phyloP scores from a whole-genome alignment of 2,113 vertebrate species.

The Melanotaenia duboulayi region DNA sequence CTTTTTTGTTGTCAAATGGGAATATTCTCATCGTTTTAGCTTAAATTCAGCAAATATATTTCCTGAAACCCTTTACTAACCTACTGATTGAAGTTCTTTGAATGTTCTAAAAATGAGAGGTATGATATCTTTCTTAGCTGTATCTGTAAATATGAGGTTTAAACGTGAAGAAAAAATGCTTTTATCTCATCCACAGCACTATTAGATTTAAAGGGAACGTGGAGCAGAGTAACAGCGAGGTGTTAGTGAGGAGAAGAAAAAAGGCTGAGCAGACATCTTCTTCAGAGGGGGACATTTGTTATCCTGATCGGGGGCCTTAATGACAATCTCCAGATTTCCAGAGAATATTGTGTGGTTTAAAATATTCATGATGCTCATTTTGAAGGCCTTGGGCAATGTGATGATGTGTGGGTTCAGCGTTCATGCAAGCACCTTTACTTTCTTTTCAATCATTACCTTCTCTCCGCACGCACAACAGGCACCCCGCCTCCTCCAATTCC shows the following conservation, averaged over 20 bases:
- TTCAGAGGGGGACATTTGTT: slow-evolving; percentile 75
- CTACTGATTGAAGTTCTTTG: neutral
- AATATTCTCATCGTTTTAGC: too few species aligned
- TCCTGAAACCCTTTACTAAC: neutral
- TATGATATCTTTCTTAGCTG: neutral
- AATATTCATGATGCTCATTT: slow-evolving; percentile 79
- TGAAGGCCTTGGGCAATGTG: slow-evolving; percentile 49
- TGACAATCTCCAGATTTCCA: slow-evolving; percentile 77
- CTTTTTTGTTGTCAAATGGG: too few species aligned
- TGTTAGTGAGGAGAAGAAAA: slow-evolving; percentile 30
- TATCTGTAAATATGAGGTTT: slow-evolving; percentile 13
- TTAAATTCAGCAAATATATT: too few species aligned
- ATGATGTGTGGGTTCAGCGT: slow-evolving; percentile 63
- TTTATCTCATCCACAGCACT: slow-evolving; percentile 19
- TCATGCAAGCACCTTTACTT: slow-evolving; percentile 50
- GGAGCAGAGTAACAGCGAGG: slow-evolving; percentile 39
- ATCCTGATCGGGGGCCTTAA: slow-evolving; percentile 66
- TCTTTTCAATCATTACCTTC: slow-evolving; percentile 48
- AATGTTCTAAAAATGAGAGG: neutral
- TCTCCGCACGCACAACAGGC: slow-evolving; percentile 29
- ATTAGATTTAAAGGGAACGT: slow-evolving; percentile 20
- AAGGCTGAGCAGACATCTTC: slow-evolving; percentile 72
- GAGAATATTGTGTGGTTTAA: slow-evolving; percentile 76
- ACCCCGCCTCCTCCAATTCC: slow-evolving; percentile 9
- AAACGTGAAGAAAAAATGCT: neutral